These are phyloP conservation scores for Nephrocerus scutellatus DNA, from an alignment of 2,888 invertebrate species.

Conservation along the genomic window DNA sequence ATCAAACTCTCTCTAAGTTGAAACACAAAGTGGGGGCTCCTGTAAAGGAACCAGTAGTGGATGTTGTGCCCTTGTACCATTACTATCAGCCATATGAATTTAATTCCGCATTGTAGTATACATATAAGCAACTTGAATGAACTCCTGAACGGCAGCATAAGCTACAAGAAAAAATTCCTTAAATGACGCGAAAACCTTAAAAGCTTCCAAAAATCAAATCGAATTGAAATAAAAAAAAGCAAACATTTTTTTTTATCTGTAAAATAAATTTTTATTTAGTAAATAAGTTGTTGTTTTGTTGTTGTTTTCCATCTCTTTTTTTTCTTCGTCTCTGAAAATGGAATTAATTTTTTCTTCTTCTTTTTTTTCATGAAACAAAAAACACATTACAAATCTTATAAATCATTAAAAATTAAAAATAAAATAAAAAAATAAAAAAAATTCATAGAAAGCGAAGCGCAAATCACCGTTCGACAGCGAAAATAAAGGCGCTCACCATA, in stretches of 20 bases:
- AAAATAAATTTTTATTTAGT: slow-evolving; percentile 27
- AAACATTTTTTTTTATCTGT: slow-evolving; percentile 24
- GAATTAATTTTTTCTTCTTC: slow-evolving; percentile 12
- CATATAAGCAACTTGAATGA: too few relatives aligned
- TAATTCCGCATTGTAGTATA: too few relatives aligned
- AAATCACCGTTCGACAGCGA: slow-evolving; percentile 33
- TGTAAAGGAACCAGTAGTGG: too few relatives aligned
- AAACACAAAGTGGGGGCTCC: too few relatives aligned
- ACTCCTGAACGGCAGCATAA: too few relatives aligned
- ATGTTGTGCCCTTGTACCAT: too few relatives aligned
- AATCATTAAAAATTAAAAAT: slow-evolving; percentile 10
- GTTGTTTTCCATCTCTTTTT: slow-evolving; percentile 24
- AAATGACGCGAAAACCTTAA: too few relatives aligned
- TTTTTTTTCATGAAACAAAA: slow-evolving; percentile 13
- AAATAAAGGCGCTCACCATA: slow-evolving; percentile 26
- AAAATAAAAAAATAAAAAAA: slow-evolving; percentile 11
- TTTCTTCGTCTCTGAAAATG: slow-evolving; percentile 18
- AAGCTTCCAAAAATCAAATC: slow-evolving; percentile 5
- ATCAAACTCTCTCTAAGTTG: too few relatives aligned
- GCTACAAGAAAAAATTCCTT: too few relatives aligned
- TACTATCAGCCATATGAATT: too few relatives aligned
- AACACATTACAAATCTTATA: slow-evolving; percentile 31
- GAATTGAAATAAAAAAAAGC: slow-evolving; percentile 12
- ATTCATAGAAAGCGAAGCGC: slow-evolving; percentile 12
- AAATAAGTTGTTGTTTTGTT: slow-evolving; percentile 24